A percentile compares a stretch with the other conserved stretches of the same genome.
Evolutionary conservation across 2,888 invertebrate genomes (phyloP).

Genomic region (Lycaena phlaeas): DNA sequence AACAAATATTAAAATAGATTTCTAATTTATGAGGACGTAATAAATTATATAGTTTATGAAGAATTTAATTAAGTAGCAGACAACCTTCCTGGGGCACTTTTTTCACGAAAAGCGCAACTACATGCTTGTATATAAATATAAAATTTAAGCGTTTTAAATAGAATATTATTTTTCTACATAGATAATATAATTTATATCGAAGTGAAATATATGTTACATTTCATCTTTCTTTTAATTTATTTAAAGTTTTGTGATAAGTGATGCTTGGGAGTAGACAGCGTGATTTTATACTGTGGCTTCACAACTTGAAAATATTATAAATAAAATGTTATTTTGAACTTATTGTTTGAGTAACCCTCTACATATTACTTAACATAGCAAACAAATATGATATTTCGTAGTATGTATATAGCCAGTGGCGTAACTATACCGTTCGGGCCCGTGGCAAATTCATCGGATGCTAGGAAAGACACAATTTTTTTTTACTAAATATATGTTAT

Average conservation of each 20-base stretch:
- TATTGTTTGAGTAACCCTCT: conserved; percentile 11
- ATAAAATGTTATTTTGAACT: conserved; percentile 26
- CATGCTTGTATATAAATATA: neutral
- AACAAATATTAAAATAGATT: too few species aligned
- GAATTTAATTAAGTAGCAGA: too few species aligned
- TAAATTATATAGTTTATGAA: too few species aligned
- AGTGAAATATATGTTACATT: conserved; percentile 5
- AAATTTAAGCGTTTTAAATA: conserved; percentile 7
- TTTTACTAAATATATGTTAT: too few species aligned
- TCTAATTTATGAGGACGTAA: too few species aligned
- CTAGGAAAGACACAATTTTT: too few species aligned
- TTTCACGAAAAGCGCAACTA: conserved; percentile 5
- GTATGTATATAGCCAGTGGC: too few species aligned
- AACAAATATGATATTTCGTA: too few species aligned
- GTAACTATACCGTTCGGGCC: too few species aligned
- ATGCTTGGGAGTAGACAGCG: conserved; percentile 27
- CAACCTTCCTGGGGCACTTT: too few species aligned
- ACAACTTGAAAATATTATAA: conserved; percentile 30
- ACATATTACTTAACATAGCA: too few species aligned
- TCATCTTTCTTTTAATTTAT: conserved; percentile 6
- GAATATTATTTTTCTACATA: conserved; percentile 12
- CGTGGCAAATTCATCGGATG: too few species aligned
- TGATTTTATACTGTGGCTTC: conserved; percentile 39
- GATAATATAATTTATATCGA: conserved; percentile 8
- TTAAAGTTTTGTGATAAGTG: conserved; percentile 9